These are phyloP conservation scores for Acrocephalus scirpaceus DNA, from an alignment of 2,797 vertebrate species.

Conservation along the genomic window DNA sequence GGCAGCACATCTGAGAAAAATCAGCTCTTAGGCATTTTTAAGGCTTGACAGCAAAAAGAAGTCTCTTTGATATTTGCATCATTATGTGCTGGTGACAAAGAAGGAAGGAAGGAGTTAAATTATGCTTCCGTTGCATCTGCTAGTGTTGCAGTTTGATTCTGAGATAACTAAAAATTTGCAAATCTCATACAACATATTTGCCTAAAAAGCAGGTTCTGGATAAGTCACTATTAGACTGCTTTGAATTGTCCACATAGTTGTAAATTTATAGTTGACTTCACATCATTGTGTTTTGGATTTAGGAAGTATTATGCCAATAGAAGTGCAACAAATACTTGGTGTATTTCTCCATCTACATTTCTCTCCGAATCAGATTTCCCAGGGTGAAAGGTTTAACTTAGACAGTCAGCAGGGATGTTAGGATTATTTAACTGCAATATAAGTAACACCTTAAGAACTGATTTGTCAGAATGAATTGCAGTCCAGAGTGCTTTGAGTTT, in stretches of 20 bases:
- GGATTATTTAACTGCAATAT: constrained; percentile 4
- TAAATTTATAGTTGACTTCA: neutral
- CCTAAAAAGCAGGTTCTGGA: neutral
- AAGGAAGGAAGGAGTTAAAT: neutral
- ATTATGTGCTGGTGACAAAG: neutral
- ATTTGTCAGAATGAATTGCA: constrained; percentile 87
- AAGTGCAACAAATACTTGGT: neutral
- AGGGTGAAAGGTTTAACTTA: neutral
- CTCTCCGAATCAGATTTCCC: neutral
- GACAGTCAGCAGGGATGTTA: neutral
- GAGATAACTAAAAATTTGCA: neutral
- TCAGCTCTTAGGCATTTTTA: neutral
- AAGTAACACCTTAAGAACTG: constrained; percentile 73
- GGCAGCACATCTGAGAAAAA: constrained; percentile 6
- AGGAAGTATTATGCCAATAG: neutral
- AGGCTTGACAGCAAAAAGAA: neutral
- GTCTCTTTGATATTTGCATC: neutral
- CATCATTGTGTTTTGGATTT: neutral
- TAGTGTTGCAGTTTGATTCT: neutral
- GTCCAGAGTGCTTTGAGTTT: constrained; percentile 80
- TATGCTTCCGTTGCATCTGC: neutral
- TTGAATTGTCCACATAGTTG: neutral
- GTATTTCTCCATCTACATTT: neutral
- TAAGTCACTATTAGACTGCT: neutral
- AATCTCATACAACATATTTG: neutral